Conservation (phyloP, 2,888 invertebrate genomes). For the Pogonocherus hispidulus region DNA sequence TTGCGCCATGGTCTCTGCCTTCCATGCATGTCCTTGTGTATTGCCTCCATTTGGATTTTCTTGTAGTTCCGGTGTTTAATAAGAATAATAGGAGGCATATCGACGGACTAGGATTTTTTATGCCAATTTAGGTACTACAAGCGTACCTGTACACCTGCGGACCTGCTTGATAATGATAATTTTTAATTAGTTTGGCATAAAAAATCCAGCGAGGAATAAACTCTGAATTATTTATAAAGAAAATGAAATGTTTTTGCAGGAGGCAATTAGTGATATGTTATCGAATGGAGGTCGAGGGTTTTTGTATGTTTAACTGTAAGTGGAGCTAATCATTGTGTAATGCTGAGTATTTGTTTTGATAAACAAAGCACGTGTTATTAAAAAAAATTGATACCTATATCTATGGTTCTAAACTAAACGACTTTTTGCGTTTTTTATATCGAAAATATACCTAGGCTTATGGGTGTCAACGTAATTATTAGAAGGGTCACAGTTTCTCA, state of each 20-base stretch:
- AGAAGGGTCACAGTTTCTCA: too few species aligned
- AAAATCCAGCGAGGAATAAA: not conserved
- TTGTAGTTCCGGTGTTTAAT: not conserved
- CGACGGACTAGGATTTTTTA: constrained; percentile 3
- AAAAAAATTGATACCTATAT: not conserved
- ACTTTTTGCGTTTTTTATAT: not conserved
- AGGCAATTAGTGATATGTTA: not conserved
- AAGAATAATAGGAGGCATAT: not conserved
- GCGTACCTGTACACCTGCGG: not conserved
- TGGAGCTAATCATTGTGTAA: not conserved
- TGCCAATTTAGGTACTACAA: not conserved
- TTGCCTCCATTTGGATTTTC: not conserved
- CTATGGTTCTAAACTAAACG: not conserved
- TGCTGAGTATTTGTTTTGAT: not conserved
- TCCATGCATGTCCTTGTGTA: not conserved
- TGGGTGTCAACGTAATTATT: too few species aligned
- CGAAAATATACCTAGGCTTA: too few species aligned
- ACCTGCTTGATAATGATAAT: not conserved
- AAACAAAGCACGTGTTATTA: not conserved
- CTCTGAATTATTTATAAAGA: not conserved
- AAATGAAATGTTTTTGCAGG: not conserved
- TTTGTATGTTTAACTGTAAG: not conserved
- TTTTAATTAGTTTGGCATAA: not conserved
- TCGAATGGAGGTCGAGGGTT: not conserved
- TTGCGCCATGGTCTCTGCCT: constrained; percentile 7